Base-by-base conservation (phyloP, 2,888 invertebrate species). In the Ceraclea dissimilis region DNA sequence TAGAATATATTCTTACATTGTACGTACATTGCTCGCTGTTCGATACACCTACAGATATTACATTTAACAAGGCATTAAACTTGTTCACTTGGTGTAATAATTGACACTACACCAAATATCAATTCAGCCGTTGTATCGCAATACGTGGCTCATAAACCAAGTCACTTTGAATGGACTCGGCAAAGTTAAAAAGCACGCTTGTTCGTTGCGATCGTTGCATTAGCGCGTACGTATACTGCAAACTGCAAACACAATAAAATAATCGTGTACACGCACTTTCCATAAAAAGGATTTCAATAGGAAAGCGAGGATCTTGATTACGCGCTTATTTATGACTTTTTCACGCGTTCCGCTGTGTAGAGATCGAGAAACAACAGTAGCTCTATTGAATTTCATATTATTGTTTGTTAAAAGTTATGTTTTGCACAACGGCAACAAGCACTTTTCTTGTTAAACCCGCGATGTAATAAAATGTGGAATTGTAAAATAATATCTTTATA, bases 31-130 rank as follows among this genome's bases (percentile, higher is more conserved):
- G n/a, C n/a, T n/a, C n/a, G 10, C 26, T 26, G 26, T 26, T 26
- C 26, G 26, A 16, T 39, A 39, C 39, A n/a, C 39, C 39, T 39
- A 39, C 39, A 39, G 39, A 39, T 26, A 39, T 39, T 39, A 16
- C 16, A 39, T 39, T 39, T 16, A 39, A 39, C 39, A 39, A 39
- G 39, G 39, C 16, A 39, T 39, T 39, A 39, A 39, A 16, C 8
- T 39, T 39, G 39, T 39, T 39, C 39, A 39, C 39, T 39, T 16
- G 39, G 39, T 39, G 39, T 39, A 39, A 39, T 39, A 39, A 39
- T 39, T 39, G 39, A 39, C 39, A 39, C 39, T 39, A 39, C 16
- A 39, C 39, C 39, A 39, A 39, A 39, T 16, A 39, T 39, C 39
- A 39, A 16, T 16, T 39, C 39, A 16, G 16, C 39, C 39, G 39